Evolutionary conservation across 2,113 vertebrate species (phyloP).

Genomic region (Trematomus loennbergii): DNA sequence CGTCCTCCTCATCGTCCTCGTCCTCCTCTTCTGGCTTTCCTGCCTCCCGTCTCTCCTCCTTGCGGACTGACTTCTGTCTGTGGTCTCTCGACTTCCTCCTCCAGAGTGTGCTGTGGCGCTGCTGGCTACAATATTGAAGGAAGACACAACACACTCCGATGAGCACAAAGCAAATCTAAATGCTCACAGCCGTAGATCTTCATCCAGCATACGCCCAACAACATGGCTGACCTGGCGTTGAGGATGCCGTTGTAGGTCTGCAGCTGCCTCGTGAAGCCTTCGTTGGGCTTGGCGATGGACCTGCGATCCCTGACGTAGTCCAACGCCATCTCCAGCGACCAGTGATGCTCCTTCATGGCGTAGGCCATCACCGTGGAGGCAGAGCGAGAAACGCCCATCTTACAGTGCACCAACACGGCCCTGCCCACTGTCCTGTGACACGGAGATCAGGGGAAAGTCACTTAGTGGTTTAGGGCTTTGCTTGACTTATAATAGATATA

Average conservation of each 20-base stretch:
- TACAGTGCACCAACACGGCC: constrained; percentile 93
- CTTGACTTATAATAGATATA: not conserved
- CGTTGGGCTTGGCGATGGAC: constrained; percentile 90
- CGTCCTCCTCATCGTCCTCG: constrained; percentile 19
- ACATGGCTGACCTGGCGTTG: constrained; percentile 86
- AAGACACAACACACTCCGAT: not conserved
- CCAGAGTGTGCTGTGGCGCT: constrained; percentile 86
- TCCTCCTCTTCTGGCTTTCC: constrained; percentile 18
- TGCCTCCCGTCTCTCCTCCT: constrained; percentile 33
- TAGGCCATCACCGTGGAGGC: constrained; percentile 94
- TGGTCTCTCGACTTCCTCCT: constrained; percentile 82
- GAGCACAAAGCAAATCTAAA: not conserved
- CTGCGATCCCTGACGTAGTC: constrained; percentile 86
- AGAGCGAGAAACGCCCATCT: constrained; percentile 97
- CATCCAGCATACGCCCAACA: not conserved
- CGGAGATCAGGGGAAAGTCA: constrained; percentile 6
- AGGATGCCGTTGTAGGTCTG: constrained; percentile 95
- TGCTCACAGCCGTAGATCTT: not conserved
- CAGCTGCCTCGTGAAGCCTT: constrained; percentile 93
- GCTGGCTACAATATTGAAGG: constrained; percentile 73
- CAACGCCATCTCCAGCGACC: constrained; percentile 88
- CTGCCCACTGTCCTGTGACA: constrained; percentile 83
- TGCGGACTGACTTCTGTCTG: constrained; percentile 61
- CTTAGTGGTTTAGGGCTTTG: not conserved
- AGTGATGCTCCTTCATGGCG: constrained; percentile 93